Evolutionary conservation across 2,888 invertebrate species (phyloP).

Genomic region (Caenorhabditis sulstoni): DNA sequence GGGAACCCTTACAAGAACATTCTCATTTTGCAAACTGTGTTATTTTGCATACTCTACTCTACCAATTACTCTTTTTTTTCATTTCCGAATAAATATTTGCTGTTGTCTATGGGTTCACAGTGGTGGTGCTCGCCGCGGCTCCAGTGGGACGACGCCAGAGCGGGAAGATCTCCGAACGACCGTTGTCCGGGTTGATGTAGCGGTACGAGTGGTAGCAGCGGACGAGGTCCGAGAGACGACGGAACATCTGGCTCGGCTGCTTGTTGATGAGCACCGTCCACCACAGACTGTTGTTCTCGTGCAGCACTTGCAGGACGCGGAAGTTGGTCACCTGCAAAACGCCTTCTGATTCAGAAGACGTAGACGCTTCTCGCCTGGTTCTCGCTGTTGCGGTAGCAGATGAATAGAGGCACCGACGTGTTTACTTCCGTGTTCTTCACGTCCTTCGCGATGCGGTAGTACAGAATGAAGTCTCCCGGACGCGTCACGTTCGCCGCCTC

Average conservation of each 20-base stretch:
- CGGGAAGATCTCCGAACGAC: slow-evolving; percentile 46
- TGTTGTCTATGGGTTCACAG: background rate
- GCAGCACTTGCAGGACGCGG: slow-evolving; percentile 48
- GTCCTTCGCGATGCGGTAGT: slow-evolving; percentile 52
- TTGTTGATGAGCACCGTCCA: slow-evolving; percentile 59
- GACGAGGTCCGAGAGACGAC: slow-evolving; percentile 46
- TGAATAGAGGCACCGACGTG: slow-evolving; percentile 35
- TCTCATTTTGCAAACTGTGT: background rate
- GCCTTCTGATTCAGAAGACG: too few species aligned
- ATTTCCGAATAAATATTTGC: background rate
- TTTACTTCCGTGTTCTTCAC: slow-evolving; percentile 10
- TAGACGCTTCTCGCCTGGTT: slow-evolving; percentile 25
- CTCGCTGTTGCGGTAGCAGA: slow-evolving; percentile 47
- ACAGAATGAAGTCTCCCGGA: slow-evolving; percentile 46
- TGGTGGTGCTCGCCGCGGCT: background rate
- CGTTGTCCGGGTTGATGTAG: slow-evolving; percentile 44
- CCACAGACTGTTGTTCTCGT: slow-evolving; percentile 56
- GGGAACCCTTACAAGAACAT: too few species aligned
- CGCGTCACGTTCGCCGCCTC: slow-evolving; percentile 42
- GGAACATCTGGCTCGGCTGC: slow-evolving; percentile 51
- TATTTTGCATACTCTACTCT: too few species aligned
- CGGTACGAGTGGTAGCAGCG: slow-evolving; percentile 57
- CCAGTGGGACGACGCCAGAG: slow-evolving; percentile 31
- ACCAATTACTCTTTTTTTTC: too few species aligned
- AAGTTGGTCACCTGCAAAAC: slow-evolving; percentile 48